A percentile compares a stretch with the other conserved stretches of the same genome.
Evolutionary conservation across 2,113 vertebrate species (phyloP).

Genomic region (Meriones unguiculatus): DNA sequence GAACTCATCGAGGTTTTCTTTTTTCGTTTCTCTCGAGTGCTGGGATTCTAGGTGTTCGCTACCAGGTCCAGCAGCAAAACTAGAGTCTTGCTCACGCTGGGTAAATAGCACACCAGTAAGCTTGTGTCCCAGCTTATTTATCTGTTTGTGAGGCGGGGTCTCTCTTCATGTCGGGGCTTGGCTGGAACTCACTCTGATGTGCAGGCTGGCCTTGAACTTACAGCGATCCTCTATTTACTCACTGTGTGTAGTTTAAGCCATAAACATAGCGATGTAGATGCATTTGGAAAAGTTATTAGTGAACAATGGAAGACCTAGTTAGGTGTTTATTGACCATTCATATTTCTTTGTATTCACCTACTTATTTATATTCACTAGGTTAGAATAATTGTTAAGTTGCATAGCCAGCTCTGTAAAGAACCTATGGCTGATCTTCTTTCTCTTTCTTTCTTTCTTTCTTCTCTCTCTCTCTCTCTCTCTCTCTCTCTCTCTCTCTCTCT

Average conservation of each 20-base stretch:
- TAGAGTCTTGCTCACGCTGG: neutral
- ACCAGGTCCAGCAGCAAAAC: neutral
- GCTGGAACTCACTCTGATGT: neutral
- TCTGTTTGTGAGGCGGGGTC: no score
- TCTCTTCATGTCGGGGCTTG: neutral
- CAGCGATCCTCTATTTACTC: neutral
- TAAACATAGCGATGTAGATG: neutral
- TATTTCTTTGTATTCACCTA: neutral
- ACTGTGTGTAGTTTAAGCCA: neutral
- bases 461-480: no score
- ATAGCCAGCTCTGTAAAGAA: slow-evolving; percentile 2
- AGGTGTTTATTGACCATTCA: neutral
- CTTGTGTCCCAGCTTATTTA: neutral
- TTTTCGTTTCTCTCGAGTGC: neutral
- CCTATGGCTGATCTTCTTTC: neutral
- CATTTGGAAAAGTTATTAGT: neutral
- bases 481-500: no score
- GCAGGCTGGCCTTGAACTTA: neutral
- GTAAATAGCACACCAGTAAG: no score
- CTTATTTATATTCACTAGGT: neutral
- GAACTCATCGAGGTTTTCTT: neutral
- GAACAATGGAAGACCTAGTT: neutral
- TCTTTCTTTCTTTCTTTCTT: neutral
- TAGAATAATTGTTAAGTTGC: slow-evolving; percentile 1
- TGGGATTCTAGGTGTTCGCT: neutral